A percentile compares a stretch with the other conserved stretches of the same genome.
These are phyloP conservation scores for Chascanopsetta lugubris DNA, from an alignment of 2,113 vertebrate species.

Conservation along the genomic window DNA sequence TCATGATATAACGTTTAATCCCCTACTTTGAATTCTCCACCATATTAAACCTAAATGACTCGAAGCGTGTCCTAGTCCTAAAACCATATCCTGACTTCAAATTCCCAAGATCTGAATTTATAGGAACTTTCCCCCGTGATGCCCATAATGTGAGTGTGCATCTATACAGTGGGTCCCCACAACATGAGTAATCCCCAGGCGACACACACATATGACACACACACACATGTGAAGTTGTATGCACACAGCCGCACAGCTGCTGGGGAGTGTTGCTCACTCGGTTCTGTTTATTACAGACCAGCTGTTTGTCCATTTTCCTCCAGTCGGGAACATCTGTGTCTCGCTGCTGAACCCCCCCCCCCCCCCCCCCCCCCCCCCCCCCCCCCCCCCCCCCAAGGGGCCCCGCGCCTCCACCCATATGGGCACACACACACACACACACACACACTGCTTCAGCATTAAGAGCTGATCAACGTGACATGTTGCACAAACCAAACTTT, in stretches of 20 bases:
- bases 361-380: background rate
- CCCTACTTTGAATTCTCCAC: no score
- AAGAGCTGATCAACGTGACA: constrained; percentile 47
- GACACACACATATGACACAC: background rate
- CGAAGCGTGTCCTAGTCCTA: no score
- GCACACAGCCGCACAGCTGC: constrained; percentile 23
- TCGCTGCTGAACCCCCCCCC: background rate
- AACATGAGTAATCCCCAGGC: background rate
- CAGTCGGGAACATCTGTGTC: constrained; percentile 59
- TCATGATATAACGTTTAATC: no score
- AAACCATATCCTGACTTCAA: no score
- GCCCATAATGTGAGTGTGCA: background rate
- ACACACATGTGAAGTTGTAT: background rate
- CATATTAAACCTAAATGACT: no score
- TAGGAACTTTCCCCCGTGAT: no score
- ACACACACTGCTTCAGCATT: constrained; percentile 39
- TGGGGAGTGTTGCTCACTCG: constrained; percentile 47
- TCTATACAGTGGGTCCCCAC: background rate
- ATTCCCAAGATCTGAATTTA: no score
- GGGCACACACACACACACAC: no score
- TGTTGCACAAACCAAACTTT: constrained; percentile 50
- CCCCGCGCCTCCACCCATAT: no score
- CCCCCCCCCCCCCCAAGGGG: no score
- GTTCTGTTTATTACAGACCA: constrained; percentile 58
- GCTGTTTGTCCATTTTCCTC: constrained; percentile 47